These are phyloP conservation scores for Streptopelia turtur DNA, from an alignment of 2,797 vertebrate species.

Conservation along the genomic window DNA sequence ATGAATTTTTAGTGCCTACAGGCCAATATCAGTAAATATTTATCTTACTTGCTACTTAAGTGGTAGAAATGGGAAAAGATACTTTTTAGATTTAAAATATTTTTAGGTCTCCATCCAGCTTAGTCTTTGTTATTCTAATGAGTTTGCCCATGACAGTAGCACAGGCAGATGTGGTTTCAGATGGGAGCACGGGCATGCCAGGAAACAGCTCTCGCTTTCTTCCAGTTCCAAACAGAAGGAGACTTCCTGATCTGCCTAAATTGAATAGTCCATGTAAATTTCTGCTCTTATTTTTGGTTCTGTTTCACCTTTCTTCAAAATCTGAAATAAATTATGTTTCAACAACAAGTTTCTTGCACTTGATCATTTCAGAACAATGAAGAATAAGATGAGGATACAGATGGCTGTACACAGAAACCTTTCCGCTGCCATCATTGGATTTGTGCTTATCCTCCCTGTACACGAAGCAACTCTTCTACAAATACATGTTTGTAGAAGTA, in stretches of 20 bases:
- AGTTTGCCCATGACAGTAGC: background rate
- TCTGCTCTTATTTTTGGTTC: background rate
- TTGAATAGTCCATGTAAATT: background rate
- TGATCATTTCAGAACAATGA: background rate
- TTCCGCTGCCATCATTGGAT: background rate
- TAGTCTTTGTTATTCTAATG: background rate
- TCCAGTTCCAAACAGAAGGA: background rate
- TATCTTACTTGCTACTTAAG: background rate
- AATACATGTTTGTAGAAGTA: fast-evolving
- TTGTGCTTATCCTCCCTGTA: background rate
- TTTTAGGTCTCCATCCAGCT: background rate
- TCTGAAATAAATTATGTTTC: background rate
- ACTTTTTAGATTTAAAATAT: background rate
- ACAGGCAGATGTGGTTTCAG: fast-evolving
- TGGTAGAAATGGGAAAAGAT: background rate
- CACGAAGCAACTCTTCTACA: background rate
- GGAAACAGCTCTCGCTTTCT: background rate
- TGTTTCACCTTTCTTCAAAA: background rate
- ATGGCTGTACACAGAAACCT: background rate
- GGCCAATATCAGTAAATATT: background rate
- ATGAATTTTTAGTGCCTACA: background rate
- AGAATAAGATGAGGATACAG: background rate
- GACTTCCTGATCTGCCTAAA: background rate
- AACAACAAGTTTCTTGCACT: background rate
- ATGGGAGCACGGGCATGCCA: background rate